Evolutionary conservation across 2,113 vertebrate species (phyloP).

Genomic region (Anguilla rostrata): DNA sequence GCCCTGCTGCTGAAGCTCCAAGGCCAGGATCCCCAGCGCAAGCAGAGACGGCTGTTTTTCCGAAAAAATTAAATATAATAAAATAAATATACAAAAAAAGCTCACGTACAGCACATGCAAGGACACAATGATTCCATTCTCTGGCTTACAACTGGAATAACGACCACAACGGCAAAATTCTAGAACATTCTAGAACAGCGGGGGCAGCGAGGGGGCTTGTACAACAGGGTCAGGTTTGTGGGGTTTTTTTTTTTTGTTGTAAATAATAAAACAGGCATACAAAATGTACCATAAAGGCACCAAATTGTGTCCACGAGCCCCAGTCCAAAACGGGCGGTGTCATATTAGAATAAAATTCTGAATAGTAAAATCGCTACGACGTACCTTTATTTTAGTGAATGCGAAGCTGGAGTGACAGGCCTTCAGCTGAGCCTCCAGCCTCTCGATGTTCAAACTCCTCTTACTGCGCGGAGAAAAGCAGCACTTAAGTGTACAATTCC

Average conservation of each 20-base stretch:
- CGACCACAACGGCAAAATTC: neutral
- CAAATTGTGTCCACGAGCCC: too few species aligned
- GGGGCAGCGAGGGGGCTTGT: neutral
- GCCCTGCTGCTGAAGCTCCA: conserved; percentile 80
- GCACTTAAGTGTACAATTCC: neutral
- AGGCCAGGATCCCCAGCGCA: conserved; percentile 80
- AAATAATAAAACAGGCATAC: neutral
- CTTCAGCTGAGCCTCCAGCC: conserved; percentile 91
- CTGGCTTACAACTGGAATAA: neutral
- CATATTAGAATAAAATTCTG: too few species aligned
- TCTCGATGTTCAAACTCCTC: conserved; percentile 80
- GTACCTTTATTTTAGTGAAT: conserved; percentile 95
- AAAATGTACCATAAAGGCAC: neutral
- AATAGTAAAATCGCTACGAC: neutral
- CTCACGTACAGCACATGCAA: neutral
- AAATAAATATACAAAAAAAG: neutral
- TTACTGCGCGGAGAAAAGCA: conserved; percentile 63
- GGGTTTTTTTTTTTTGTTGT: too few species aligned
- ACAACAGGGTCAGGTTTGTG: neutral
- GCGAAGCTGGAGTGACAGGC: conserved; percentile 88
- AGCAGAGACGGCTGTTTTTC: conserved; percentile 82
- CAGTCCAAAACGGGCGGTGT: too few species aligned
- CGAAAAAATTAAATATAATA: conserved; percentile 26
- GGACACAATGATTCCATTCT: conserved; percentile 4
- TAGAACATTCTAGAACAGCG: neutral